Percentiles rank a stretch among this genome's conserved stretches.
Conservation (phyloP, 2,113 vertebrate genomes). For the Phylloscopus whistleri region DNA sequence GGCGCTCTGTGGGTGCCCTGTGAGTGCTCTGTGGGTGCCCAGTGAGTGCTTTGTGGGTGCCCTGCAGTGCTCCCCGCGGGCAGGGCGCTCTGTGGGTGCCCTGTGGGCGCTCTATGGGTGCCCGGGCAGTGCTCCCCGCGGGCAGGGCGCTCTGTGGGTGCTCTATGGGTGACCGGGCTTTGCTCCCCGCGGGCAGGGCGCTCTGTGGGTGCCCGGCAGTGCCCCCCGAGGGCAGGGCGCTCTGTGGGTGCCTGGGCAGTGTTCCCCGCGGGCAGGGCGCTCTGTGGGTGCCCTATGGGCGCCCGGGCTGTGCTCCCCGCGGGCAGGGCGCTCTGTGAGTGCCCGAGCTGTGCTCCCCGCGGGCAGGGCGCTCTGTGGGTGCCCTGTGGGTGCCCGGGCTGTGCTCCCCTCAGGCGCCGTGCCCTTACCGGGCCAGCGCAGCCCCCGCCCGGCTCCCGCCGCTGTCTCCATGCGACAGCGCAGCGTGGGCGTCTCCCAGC, state of each 20-base stretch:
- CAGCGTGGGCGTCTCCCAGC: slow-evolving; percentile 20
- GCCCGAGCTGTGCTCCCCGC: too few species aligned
- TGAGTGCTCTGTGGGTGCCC: too few species aligned
- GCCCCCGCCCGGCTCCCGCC: not conserved
- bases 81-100: not conserved
- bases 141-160: not conserved
- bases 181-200: too few species aligned
- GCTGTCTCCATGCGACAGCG: slow-evolving; percentile 38
- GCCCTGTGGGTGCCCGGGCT: too few species aligned
- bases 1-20: not conserved
- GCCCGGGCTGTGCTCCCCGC: too few species aligned
- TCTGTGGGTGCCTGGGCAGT: too few species aligned
- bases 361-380: not conserved
- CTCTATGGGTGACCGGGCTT: too few species aligned
- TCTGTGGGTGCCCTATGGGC: too few species aligned
- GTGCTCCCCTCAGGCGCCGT: not conserved
- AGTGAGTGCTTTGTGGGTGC: not conserved
- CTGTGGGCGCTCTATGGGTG: too few species aligned
- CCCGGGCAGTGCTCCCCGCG: too few species aligned
- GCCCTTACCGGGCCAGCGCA: not conserved
- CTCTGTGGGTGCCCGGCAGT: too few species aligned
- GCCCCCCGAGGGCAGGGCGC: not conserved
- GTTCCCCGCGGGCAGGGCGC: too few species aligned
- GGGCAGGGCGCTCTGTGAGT: not conserved
- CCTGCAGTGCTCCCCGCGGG: fast-evolving